These are phyloP conservation scores for Chaitophorus viminalis DNA, from an alignment of 2,888 invertebrate genomes.

Conservation along the genomic window DNA sequence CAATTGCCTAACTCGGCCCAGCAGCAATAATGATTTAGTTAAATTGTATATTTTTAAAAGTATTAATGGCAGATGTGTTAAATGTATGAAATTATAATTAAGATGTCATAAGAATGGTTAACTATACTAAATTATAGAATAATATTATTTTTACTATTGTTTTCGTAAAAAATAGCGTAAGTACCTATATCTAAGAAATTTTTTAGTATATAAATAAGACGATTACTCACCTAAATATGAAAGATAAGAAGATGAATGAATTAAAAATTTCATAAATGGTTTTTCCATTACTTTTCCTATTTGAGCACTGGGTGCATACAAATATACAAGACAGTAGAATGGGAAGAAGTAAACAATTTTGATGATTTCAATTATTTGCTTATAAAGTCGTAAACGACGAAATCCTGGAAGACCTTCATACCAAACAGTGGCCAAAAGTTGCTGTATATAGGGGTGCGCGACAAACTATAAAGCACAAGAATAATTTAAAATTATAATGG, in stretches of 20 bases:
- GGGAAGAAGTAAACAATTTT: conserved; percentile 87
- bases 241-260: conserved; percentile 92
- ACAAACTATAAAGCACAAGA: conserved; percentile 76
- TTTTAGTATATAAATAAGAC: too few relatives aligned
- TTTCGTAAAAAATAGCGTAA: too few relatives aligned
- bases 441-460: conserved; percentile 95
- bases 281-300: conserved; percentile 87
- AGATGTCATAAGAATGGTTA: too few relatives aligned
- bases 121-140: too few relatives aligned
- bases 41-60: too few relatives aligned
- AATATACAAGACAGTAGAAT: conserved; percentile 84
- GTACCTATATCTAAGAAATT: too few relatives aligned
- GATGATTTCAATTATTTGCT: conserved; percentile 77
- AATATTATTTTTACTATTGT: too few relatives aligned
- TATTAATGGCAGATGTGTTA: too few relatives aligned
- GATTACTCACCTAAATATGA: conserved; percentile 87
- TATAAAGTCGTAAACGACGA: conserved; percentile 71
- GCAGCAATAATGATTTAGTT: too few relatives aligned
- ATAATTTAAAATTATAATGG: background rate
- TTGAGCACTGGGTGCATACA: conserved; percentile 83
- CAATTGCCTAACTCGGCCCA: too few relatives aligned
- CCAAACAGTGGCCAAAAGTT: conserved; percentile 90
- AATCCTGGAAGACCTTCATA: conserved; percentile 96
- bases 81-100: too few relatives aligned
- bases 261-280: conserved; percentile 96